Percentiles rank a stretch among this genome's conserved stretches.
phyloP scores from a whole-genome alignment of 2,888 invertebrate species.

The Cephus sareptanus region DNA sequence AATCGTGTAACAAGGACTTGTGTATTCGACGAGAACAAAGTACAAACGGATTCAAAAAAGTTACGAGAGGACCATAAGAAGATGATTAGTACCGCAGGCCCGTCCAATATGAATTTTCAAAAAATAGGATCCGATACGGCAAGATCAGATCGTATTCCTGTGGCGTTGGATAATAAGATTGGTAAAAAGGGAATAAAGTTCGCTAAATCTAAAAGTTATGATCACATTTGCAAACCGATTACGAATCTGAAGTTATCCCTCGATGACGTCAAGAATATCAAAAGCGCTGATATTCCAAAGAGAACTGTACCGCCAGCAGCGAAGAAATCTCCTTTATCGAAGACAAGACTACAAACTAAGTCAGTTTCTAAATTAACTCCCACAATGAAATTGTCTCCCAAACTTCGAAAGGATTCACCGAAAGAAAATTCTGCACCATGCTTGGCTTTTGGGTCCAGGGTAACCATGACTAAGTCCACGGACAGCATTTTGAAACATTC shows the following conservation, averaged over 20 bases:
- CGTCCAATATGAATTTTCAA: constrained; percentile 1
- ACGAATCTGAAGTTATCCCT: constrained; percentile 35
- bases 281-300: constrained; percentile 33
- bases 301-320: constrained; percentile 18
- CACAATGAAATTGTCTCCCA: constrained; percentile 36
- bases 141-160: not conserved
- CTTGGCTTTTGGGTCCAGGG: constrained; percentile 25
- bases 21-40: not conserved
- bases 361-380: constrained; percentile 35
- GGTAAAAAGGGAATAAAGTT: constrained; percentile 38
- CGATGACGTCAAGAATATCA: constrained; percentile 38
- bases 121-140: not conserved
- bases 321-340: constrained; percentile 12
- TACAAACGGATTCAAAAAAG: constrained; percentile 13
- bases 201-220: constrained; percentile 55
- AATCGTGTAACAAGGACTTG: not conserved
- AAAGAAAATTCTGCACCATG: constrained; percentile 33
- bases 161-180: constrained; percentile 28
- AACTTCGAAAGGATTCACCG: constrained; percentile 36
- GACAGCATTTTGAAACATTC: constrained; percentile 30
- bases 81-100: not conserved
- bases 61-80: constrained; percentile 17
- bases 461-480: constrained; percentile 28
- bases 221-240: constrained; percentile 50
- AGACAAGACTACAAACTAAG: constrained; percentile 27